Evolutionary conservation across 2,797 vertebrate genomes (phyloP), one percentile per base, ranked within the genome.

Genomic region (Coccyzus lansbergi): DNA sequence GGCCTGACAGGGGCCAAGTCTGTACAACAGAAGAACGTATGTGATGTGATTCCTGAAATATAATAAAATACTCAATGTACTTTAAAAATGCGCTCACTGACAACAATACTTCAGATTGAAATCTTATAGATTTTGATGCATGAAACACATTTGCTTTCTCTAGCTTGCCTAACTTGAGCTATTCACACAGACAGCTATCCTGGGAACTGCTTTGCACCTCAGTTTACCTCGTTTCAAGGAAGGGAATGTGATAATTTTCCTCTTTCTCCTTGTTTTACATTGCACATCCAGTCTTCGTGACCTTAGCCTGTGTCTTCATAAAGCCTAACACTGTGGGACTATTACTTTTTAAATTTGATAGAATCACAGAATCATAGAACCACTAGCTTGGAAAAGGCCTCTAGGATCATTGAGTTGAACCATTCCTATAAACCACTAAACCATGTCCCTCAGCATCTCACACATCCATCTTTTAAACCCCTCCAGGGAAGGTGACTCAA

Each of bases 241-340:
- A 58, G 16, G 20, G 69, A 81, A 56, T 9, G 36, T 1, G 6
- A 53, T 33, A 10, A 88, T 62, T 40, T 67, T 55, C 28, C 20
- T 67, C 26, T 40, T 6, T 15, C 31, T 58, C 25, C 16, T 72
- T 51, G 36, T 46, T 86, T 90, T 22, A 28, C 42, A 25, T 24
- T 40, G 40, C 15, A 16, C 17, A 48, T 5, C 11, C 4, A 24
- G 22, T 14, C 42, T 72, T 44, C 72, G 76, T 34, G 21, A 52
- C 28, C 31, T 44, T 7, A 26, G 29, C 24, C n/a, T 40, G 25
- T 29, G 14, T 40, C 38, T 60, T 64, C 15, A 9, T 29, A 28
- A 1, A 74, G 55, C n/a, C 46, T 33, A 14, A 12, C 3, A 5
- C 16, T n/a, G 1, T 0, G 2, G 42, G n/a, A 24, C 70, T 33